Percentiles rank a stretch among this genome's conserved stretches.
Conservation (phyloP, 2,797 vertebrate species). For the Smutsia temminckii region DNA sequence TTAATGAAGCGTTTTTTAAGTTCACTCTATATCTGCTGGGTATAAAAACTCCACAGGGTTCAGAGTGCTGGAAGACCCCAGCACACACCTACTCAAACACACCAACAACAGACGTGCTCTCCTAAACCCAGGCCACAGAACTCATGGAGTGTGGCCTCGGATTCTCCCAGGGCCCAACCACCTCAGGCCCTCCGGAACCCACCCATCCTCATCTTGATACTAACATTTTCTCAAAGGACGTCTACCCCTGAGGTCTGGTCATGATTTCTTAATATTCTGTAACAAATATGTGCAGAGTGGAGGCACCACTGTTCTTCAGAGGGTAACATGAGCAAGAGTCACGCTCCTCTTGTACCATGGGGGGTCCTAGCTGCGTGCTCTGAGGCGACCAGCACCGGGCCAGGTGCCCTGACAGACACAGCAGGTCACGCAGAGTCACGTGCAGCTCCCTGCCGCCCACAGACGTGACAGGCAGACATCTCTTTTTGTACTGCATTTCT, state of each 20-base stretch:
- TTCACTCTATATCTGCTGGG: neutral
- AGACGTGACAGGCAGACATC: neutral
- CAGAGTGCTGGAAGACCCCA: neutral
- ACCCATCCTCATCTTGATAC: no score
- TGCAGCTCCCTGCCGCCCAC: rapidly evolving
- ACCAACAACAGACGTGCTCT: neutral
- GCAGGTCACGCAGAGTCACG: rapidly evolving
- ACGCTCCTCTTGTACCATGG: rapidly evolving
- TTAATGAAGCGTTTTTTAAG: neutral
- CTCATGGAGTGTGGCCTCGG: no score
- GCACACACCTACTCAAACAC: neutral
- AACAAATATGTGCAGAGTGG: neutral
- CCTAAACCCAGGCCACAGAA: neutral
- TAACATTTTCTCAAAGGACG: neutral
- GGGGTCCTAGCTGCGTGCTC: neutral
- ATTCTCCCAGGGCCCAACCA: neutral
- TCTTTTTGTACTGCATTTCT: slow-evolving; percentile 43
- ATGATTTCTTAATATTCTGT: neutral
- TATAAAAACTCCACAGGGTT: neutral
- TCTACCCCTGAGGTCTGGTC: neutral
- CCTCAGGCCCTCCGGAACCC: no score
- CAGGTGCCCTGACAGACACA: neutral
- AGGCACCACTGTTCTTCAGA: neutral
- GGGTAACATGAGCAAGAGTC: rapidly evolving
- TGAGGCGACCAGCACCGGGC: rapidly evolving